Base-by-base conservation (phyloP, 1,140 invertebrate genomes). In the Drosophila sp. region DNA sequence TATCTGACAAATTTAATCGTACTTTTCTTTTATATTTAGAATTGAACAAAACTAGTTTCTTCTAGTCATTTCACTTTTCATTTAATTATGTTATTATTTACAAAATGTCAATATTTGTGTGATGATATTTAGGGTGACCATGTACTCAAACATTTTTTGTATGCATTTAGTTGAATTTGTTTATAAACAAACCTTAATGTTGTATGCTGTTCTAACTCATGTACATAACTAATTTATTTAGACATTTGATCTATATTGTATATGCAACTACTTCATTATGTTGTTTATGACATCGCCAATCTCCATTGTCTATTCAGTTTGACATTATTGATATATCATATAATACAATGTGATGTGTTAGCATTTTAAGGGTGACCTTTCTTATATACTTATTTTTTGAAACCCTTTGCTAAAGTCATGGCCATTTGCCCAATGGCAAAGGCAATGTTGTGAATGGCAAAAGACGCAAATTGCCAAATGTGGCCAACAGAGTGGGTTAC, bases 391-490 rank as follows among this genome's bases (percentile, higher is more conserved):
- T 53, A 3, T 36, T 4, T 21, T 4, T 36, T 5, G 50, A 16
- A 18, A 53, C 13, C 18, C 63, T 54, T 40, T n/a, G 54, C 36
- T 57, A 21, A 14, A 32, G 48, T 50, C 53, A n/a, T 27, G 25
- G 50, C 43, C 9, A 46, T 43, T 16, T 14, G 11, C 36, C 36
- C 36, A 11, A 38, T 6, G 11, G 14, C 53, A 56, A 65, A 65
- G 21, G 21, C 21, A 21, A 2, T 66, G 53, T 53, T 65, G 51
- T 51, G 51, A 58, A 66, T 57, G 65, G 54, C 56, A 61, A 69
- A 59, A 46, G 40, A 53, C n/a, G 66, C 61, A 73, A 76, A 72
- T 76, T 76, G 69, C 62, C 72, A 75, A 75, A 75, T 72, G 40
- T 72, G 40, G 53, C 38, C 69, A 53, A 48, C 32, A 36, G 53